Evolutionary conservation across 2,113 vertebrate species (phyloP), one percentile per base, ranked within the genome.

Genomic region (Megaceryle torquata): DNA sequence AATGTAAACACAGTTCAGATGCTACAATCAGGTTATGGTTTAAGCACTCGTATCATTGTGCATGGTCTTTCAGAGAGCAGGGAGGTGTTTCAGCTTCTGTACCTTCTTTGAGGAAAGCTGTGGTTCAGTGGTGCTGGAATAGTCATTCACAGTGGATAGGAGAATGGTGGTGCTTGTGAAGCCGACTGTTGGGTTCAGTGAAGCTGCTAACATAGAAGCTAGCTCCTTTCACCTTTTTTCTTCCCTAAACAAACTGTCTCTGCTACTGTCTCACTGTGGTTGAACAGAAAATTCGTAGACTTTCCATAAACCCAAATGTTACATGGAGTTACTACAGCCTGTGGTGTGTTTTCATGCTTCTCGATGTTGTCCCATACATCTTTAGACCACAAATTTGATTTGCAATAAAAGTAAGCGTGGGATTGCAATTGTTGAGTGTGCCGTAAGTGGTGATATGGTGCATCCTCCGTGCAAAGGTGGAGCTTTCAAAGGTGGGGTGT

Each of bases 381-480:
- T 88, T 69, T 6, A 61, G 68, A 44, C 76, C 4, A 6, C 37
- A 26, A 2, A 43, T 78, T 56, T 71, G 67, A 33, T 82, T 29
- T 33, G 76, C 63, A 89, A 28, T 65, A 85, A 48, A n/a, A 14
- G 8, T 22, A 13, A 82, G 41, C 5, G 1, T 9, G 5, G 0
- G 0, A 6, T 37, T 37, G 8, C 1, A 29, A 21, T 33, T 82
- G 43, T 46, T 67, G 86, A 69, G n/a, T 46, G 2, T 5, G 43
- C 29, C 2, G 1, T 15, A 39, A 41, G 1, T 0, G 6, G 24
- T 4, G 3, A 2, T 48, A 6, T 0, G 2, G 33, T 15, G 25
- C 1, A 0, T 75, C 17, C 13, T 50, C 31, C 0, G 0, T 44
- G 61, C 39, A 68, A 29, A 80, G 35, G 48, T 51, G 63, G 35